Evolutionary conservation across 30 jellyfish, hydroid and myxozoan species (phyloP), one percentile per base, ranked within the genome.

Genomic region (Hydractinia symbiolongicarpus): DNA sequence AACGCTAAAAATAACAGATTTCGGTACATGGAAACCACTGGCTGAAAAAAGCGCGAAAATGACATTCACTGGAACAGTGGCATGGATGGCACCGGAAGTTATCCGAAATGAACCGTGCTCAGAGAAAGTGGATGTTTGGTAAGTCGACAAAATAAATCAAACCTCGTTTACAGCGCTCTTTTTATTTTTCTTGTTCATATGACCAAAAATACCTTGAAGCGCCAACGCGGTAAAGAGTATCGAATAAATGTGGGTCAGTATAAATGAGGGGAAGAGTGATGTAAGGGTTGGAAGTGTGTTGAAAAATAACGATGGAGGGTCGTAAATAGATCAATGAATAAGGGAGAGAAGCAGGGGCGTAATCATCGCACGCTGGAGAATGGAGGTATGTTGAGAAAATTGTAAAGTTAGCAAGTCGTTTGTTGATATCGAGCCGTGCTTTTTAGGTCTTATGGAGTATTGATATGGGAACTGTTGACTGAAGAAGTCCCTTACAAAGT

Each of bases 1-100:
- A 81, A 87, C 89, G 57, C 79, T 94, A 16, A 94, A 94, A 72
- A 94, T 94, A 73, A 85, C 99, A 6, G 99, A 94, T 66, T 94
- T 94, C 79, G 96, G 96, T 11, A 94, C 99, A 15, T 94, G 96
- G 83, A 94, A 94, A 57, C 97, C 94, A 50, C 72, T 94, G 72
- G 82, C 96, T 51, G 99, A 94, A 60, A 94, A 88, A 83, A 94
- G 99, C 83, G 96, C 99, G 11, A 94, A 94, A 76, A 94, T 94
- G 99, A 94, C 99, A 11, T 94, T 94, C 68, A 88, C 99, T 17
- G 99, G 99, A 52, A 94, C 99, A 8, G 99, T 94, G 54, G 94
- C 99, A 51, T 94, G 99, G 99, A 94, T 94, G 99, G 96, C 99
- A 19, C 99, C 99, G 62, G 99, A 94, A 73, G 95, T 94, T 82